Evolutionary conservation across 2,888 invertebrate genomes (phyloP).

Genomic region (Loripinus fragilis): DNA sequence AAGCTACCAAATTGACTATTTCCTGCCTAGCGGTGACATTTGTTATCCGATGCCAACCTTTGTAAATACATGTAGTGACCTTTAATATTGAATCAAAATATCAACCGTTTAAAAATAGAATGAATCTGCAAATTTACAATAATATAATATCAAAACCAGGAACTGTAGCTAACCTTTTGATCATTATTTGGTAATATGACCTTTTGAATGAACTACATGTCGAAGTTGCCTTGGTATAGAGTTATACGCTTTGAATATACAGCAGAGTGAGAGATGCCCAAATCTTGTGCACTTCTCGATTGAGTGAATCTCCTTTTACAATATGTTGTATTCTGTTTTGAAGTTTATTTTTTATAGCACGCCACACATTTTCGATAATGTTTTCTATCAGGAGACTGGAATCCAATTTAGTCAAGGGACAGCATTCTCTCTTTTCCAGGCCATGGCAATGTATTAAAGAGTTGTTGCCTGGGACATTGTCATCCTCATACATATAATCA

Average conservation of each 20-base stretch:
- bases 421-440: conserved; percentile 4
- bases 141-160: no score
- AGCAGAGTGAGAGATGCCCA: conserved; percentile 7
- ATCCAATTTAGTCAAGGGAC: conserved; percentile 20
- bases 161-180: no score
- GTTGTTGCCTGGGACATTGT: conserved; percentile 28
- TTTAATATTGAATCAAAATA: no score
- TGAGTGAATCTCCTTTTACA: background rate
- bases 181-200: background rate
- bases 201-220: background rate
- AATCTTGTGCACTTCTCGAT: conserved; percentile 12
- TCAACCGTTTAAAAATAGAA: no score
- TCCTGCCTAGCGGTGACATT: no score
- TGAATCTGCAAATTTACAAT: no score
- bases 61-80: no score
- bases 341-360: conserved; percentile 23
- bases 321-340: conserved; percentile 8
- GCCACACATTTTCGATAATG: conserved; percentile 38
- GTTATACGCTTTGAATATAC: conserved; percentile 18
- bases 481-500: conserved; percentile 26
- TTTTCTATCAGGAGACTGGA: conserved; percentile 22
- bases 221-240: conserved; percentile 17
- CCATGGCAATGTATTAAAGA: background rate
- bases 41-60: no score
- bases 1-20: no score